Conservation (phyloP, 2,113 vertebrate species). For the Sapayoa aenigma region DNA sequence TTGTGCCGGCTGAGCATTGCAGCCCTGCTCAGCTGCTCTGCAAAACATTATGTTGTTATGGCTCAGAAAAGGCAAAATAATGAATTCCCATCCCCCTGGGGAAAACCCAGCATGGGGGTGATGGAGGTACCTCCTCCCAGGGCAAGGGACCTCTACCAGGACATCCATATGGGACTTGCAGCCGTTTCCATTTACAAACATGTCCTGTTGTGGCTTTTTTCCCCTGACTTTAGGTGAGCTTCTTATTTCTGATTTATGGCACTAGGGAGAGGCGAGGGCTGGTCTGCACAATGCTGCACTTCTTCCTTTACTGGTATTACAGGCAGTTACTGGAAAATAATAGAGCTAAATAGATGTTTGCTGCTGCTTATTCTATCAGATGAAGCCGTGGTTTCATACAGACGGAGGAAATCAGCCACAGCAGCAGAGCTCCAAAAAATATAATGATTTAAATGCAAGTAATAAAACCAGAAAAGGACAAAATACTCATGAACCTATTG, state of each 20-base stretch:
- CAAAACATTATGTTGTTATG: rapidly evolving
- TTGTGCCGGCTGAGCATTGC: rapidly evolving
- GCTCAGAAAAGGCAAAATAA: neutral
- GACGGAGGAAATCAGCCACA: neutral
- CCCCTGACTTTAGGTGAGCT: neutral
- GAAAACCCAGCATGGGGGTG: neutral
- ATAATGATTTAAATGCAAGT: neutral
- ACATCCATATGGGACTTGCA: rapidly evolving
- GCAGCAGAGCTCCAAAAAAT: neutral
- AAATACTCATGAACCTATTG: neutral
- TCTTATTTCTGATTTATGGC: neutral
- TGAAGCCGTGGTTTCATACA: rapidly evolving
- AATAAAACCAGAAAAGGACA: neutral
- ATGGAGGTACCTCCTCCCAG: neutral
- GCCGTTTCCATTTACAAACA: neutral
- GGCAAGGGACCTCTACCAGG: neutral
- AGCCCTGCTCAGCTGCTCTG: neutral
- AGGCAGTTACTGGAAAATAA: neutral
- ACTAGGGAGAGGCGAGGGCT: neutral
- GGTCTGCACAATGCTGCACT: neutral
- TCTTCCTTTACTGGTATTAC: neutral
- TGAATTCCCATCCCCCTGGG: neutral
- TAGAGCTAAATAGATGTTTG: neutral
- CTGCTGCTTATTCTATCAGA: neutral
- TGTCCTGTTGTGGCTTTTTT: neutral